Evolutionary conservation across 2,888 invertebrate species (phyloP), one percentile per base, ranked within the genome.

Genomic region (Microplitis deprimator): DNA sequence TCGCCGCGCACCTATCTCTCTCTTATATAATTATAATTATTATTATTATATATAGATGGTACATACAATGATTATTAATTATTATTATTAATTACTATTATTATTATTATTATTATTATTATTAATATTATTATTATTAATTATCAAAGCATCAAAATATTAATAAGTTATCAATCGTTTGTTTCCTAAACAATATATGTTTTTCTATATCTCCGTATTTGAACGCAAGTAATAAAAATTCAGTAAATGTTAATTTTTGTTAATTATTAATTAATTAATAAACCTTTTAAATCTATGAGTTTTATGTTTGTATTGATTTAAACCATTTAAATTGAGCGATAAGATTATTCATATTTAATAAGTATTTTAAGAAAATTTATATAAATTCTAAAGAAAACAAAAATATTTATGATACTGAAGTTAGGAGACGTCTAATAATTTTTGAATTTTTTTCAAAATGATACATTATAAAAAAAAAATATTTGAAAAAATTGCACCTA

Each of bases 151-250:
- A 88, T 89, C 89, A 88, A 89, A 89, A 88, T 89, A 89, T 89
- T 87, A 86, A 87, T 88, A 88, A 89, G 88, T 89, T 89, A 87
- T 88, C 85, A 85, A 86, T 83, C 85, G 86, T 89, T 89, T 88
- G 87, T 89, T 89, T 88, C 86, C 87, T 87, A 87, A 89, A 87
- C 87, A 88, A 87, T 89, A 86, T 88, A 89, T 89, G 88, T 88
- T 89, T 89, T 89, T 89, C 87, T 89, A 89, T 89, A 89, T 89
- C 88, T 89, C 88, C 88, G 86, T 89, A 89, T 89, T 88, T 50
- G 50, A 84, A 88, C 86, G 85, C 86, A 87, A 89, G 86, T 87
- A 89, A 89, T 88, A 89, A 89, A 88, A 89, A 87, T 86, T 88
- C 88, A 88, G 84, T 89, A 89, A 89, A 88, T 89, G 89, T 89